Evolutionary conservation across 2,797 vertebrate genomes (phyloP).

Genomic region (Pyrocephalus nanus): DNA sequence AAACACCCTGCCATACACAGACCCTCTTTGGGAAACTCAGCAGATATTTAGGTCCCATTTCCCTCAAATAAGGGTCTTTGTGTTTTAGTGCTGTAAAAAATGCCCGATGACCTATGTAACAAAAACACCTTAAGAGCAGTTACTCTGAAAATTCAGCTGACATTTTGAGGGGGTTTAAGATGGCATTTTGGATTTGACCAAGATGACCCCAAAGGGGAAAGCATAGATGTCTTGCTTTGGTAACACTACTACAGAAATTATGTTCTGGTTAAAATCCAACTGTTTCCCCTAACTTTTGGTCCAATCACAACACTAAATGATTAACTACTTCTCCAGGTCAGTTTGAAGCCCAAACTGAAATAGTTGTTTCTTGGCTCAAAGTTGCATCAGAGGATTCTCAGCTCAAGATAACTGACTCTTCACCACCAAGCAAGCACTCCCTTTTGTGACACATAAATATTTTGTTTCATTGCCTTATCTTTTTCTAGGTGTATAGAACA

Average conservation of each 20-base stretch:
- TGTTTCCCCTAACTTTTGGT: neutral
- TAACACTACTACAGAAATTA: neutral
- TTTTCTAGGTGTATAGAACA: neutral
- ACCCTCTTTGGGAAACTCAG: neutral
- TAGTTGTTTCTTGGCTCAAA: neutral
- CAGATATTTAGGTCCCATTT: neutral
- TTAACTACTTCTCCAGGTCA: neutral
- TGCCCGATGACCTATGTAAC: neutral
- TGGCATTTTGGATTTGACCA: neutral
- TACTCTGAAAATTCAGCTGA: neutral
- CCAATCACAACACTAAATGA: conserved; percentile 10
- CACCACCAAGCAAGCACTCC: neutral
- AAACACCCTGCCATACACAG: neutral
- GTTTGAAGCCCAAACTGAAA: neutral
- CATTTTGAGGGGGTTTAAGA: neutral
- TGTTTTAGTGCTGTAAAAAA: neutral
- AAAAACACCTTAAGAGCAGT: neutral
- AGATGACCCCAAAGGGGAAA: neutral
- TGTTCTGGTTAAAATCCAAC: neutral
- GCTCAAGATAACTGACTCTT: neutral
- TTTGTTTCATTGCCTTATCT: conserved; percentile 1
- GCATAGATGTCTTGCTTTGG: neutral
- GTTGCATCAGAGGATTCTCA: neutral
- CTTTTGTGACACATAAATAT: neutral
- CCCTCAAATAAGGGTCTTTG: neutral